Conservation (phyloP, 2,797 vertebrate species). For the Meriones psammophilus region DNA sequence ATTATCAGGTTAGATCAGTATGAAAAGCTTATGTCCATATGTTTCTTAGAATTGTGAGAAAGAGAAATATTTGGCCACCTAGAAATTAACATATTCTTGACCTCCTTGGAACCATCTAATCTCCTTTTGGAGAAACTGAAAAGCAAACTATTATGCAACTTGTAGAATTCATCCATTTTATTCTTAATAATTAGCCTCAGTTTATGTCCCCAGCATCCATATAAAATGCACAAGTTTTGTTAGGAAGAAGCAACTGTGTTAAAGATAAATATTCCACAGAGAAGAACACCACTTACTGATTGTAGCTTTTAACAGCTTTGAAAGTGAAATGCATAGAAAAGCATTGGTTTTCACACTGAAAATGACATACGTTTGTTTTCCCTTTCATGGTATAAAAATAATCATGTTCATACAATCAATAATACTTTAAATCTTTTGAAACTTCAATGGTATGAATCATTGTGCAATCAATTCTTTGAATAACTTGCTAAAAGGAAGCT, state of each 20-base stretch:
- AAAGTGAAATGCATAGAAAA: conserved; percentile 45
- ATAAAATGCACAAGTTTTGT: neutral
- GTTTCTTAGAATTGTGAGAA: neutral
- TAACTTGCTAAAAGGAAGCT: conserved; percentile 31
- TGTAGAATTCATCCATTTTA: neutral
- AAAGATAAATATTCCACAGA: neutral
- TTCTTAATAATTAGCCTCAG: neutral
- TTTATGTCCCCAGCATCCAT: neutral
- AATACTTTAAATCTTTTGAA: conserved; percentile 17
- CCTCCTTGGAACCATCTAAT: neutral
- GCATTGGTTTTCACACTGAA: neutral
- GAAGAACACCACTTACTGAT: neutral
- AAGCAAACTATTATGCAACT: neutral
- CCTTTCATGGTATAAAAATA: neutral
- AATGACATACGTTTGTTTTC: neutral
- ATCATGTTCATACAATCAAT: neutral
- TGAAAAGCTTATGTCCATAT: neutral
- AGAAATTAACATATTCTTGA: neutral
- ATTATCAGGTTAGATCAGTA: neutral
- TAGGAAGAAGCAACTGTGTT: neutral
- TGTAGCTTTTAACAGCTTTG: conserved; percentile 45
- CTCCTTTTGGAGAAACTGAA: neutral
- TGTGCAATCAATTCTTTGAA: conserved; percentile 3
- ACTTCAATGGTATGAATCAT: neutral
- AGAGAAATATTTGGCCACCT: neutral